Conservation (phyloP, 2,797 vertebrate genomes). For the Pagetopsis macropterus region DNA sequence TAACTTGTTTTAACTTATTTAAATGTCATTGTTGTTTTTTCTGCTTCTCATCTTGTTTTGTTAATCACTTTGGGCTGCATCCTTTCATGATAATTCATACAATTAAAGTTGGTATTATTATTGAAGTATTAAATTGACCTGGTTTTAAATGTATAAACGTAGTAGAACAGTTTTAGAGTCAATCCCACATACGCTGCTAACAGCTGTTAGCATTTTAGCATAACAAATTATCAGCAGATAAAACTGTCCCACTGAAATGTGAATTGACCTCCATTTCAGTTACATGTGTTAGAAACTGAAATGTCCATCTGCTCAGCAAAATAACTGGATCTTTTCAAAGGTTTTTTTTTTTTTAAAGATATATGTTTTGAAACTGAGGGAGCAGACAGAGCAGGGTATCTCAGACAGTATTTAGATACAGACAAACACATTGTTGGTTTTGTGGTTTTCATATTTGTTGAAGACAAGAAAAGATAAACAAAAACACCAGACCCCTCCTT, state of each 20-base stretch:
- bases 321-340: no score
- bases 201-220: background rate
- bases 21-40: no score
- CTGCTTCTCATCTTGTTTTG: no score
- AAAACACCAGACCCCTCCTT: constrained; percentile 1
- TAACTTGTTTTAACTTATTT: background rate
- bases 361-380: background rate
- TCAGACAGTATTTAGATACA: background rate
- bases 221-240: background rate
- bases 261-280: background rate
- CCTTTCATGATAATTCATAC: no score
- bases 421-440: background rate
- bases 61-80: no score
- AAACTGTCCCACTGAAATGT: background rate
- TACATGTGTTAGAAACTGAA: background rate
- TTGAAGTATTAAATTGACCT: no score
- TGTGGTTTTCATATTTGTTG: constrained; percentile 15
- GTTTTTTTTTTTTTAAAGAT: background rate
- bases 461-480: background rate
- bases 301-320: background rate
- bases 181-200: background rate
- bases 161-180: background rate
- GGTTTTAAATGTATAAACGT: no score
- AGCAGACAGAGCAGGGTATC: background rate
- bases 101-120: no score